A percentile compares a stretch with the other conserved stretches of the same genome.
These are phyloP conservation scores for Lasioglossum marginatum DNA, from an alignment of 2,888 invertebrate genomes.

Conservation along the genomic window DNA sequence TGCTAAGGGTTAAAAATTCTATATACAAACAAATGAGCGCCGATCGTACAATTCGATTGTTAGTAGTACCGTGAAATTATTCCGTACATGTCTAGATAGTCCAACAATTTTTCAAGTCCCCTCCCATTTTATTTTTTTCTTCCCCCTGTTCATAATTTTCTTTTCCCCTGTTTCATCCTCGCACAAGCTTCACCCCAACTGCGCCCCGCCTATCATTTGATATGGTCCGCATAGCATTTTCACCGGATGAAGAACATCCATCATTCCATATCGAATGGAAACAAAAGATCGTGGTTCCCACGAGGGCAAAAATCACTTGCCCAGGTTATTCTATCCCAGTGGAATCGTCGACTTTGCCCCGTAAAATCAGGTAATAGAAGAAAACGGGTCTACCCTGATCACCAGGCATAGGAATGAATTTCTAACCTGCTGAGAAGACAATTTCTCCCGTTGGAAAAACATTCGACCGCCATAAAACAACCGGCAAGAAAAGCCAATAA, in stretches of 20 bases:
- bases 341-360: conserved; percentile 13
- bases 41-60: not conserved
- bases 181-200: not conserved
- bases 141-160: not conserved
- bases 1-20: no score
- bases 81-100: not conserved
- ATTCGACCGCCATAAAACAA: conserved; percentile 10
- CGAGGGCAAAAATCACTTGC: conserved; percentile 28
- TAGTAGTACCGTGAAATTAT: not conserved
- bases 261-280: conserved; percentile 8
- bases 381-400: conserved; percentile 9
- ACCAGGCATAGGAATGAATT: conserved; percentile 28
- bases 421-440: conserved; percentile 8
- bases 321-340: not conserved
- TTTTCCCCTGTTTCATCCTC: not conserved
- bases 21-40: not conserved
- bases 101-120: not conserved
- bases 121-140: not conserved
- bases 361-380: conserved; percentile 2
- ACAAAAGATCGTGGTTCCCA: not conserved
- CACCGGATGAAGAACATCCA: conserved; percentile 30
- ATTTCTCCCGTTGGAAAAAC: not conserved
- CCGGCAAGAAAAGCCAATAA: not conserved
- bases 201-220: not conserved
- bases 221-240: not conserved